A percentile compares a stretch with the other conserved stretches of the same genome.
These are phyloP conservation scores for Paragorgia papillata DNA, from an alignment of 92 coral and sea anemone genomes.

Conservation along the genomic window DNA sequence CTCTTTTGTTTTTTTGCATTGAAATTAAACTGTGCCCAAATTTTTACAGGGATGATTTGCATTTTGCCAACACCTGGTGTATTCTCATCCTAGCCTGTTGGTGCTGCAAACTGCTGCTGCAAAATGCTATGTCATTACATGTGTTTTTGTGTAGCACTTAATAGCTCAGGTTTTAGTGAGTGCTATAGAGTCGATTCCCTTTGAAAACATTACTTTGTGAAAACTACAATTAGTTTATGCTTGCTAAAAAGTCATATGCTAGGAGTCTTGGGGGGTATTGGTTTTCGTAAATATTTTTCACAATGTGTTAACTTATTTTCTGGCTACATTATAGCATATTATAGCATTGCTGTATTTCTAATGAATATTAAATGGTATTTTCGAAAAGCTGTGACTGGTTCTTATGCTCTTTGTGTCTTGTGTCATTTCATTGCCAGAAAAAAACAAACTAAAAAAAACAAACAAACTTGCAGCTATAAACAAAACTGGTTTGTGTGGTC, in stretches of 20 bases:
- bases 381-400: not conserved
- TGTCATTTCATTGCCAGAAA: not conserved
- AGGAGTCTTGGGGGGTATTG: not conserved
- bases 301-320: not conserved
- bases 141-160: not conserved
- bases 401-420: not conserved
- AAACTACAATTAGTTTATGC: too few species aligned
- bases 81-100: not conserved
- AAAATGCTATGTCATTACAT: not conserved
- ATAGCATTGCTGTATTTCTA: not conserved
- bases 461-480: not conserved
- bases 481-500: not conserved
- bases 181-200: too few species aligned
- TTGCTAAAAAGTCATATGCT: too few species aligned
- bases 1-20: not conserved
- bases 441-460: not conserved
- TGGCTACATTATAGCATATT: not conserved
- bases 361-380: not conserved
- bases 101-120: not conserved
- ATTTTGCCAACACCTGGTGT: not conserved
- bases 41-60: conserved; percentile 37
- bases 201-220: too few species aligned
- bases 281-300: not conserved
- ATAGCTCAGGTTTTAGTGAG: not conserved
- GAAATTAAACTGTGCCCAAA: conserved; percentile 24